Evolutionary conservation across 2,888 invertebrate species (phyloP).

Genomic region (Hemistola chrysoprasaria): DNA sequence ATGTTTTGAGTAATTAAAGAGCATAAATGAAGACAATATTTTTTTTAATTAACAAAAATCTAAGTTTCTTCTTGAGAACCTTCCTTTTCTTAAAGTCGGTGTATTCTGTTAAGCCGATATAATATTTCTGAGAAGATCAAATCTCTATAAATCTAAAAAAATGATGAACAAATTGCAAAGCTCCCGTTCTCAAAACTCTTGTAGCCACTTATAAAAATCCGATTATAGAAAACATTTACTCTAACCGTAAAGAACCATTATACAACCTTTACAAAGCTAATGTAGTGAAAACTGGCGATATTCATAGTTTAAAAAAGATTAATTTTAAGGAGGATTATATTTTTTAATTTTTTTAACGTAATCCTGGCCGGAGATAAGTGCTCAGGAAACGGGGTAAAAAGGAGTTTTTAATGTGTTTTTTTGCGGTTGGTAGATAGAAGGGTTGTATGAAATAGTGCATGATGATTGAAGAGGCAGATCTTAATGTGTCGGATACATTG

Average conservation of each 20-base stretch:
- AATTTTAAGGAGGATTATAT: constrained; percentile 29
- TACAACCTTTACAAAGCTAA: constrained; percentile 44
- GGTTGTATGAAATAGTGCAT: constrained; percentile 54
- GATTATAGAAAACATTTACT: constrained; percentile 58
- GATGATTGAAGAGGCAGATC: constrained; percentile 51
- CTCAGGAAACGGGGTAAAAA: constrained; percentile 21
- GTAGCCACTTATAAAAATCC: constrained; percentile 46
- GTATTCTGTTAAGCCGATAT: too few relatives aligned
- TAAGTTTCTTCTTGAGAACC: too few relatives aligned
- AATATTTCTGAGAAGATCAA: constrained; percentile 6
- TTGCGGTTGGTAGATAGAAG: constrained; percentile 21
- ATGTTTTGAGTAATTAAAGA: too few relatives aligned
- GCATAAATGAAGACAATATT: too few relatives aligned
- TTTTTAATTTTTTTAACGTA: constrained; percentile 23
- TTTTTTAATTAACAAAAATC: too few relatives aligned
- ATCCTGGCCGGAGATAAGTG: constrained; percentile 21
- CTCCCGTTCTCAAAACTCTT: constrained; percentile 4
- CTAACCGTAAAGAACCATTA: constrained; percentile 33
- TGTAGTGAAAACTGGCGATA: constrained; percentile 47
- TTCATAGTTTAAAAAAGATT: constrained; percentile 36
- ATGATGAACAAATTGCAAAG: neutral
- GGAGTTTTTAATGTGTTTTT: constrained; percentile 8
- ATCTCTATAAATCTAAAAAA: constrained; percentile 1
- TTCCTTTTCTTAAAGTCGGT: too few relatives aligned
- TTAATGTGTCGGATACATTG: constrained; percentile 12